phyloP scores from a whole-genome alignment of 2,797 vertebrate species.

The Garrulus glandarius region DNA sequence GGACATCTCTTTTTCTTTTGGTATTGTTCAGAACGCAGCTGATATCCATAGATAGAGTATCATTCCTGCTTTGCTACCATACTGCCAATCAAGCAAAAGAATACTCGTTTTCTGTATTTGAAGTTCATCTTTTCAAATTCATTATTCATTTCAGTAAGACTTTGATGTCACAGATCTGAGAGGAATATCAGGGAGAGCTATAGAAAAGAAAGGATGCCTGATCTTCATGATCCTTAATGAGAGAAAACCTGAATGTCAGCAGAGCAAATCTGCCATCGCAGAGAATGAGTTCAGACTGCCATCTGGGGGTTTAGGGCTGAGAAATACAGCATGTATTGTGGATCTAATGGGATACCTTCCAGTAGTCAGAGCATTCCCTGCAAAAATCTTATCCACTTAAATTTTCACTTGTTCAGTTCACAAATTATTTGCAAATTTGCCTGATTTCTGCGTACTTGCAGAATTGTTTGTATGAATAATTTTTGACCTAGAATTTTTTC shows the following conservation, averaged over 20 bases:
- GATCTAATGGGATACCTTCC: neutral
- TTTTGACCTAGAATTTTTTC: neutral
- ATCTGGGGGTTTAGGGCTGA: slow-evolving; percentile 18
- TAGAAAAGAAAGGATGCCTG: neutral
- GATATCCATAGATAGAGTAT: neutral
- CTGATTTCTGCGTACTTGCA: neutral
- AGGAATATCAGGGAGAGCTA: neutral
- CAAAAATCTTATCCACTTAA: neutral
- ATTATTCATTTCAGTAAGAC: slow-evolving; percentile 10
- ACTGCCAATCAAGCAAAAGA: neutral
- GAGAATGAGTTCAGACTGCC: slow-evolving; percentile 29
- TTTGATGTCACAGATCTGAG: slow-evolving; percentile 42
- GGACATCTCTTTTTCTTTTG: neutral
- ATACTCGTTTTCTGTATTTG: neutral
- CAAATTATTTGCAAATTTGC: neutral
- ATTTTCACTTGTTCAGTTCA: neutral
- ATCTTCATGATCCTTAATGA: neutral
- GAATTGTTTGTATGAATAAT: neutral
- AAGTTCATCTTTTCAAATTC: slow-evolving; percentile 18
- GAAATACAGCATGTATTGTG: neutral
- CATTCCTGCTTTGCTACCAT: neutral
- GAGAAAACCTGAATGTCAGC: neutral
- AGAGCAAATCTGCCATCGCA: neutral
- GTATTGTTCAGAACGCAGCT: neutral
- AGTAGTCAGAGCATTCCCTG: neutral